Conservation (phyloP, 2,888 invertebrate genomes). For the Sinotaia quadrata region DNA sequence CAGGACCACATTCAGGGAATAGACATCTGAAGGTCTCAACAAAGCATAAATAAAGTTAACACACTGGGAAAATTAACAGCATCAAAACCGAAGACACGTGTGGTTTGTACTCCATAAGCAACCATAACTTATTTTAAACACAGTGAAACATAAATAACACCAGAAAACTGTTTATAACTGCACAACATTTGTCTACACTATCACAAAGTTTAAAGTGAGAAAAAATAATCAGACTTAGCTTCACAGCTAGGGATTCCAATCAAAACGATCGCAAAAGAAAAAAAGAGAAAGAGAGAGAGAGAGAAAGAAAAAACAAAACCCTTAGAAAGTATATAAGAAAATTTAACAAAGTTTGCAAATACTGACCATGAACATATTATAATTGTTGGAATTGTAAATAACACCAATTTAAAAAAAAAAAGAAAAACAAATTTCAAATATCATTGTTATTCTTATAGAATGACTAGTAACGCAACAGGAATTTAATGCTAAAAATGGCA, state of each 20-base stretch:
- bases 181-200: conserved; percentile 10
- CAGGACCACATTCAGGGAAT: conserved; percentile 2
- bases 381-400: no score
- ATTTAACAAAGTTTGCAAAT: neutral
- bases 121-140: neutral
- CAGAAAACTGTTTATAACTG: neutral
- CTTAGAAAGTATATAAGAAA: no score
- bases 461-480: no score
- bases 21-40: neutral
- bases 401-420: no score
- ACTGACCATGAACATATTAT: no score
- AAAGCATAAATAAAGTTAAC: conserved; percentile 16
- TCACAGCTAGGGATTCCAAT: neutral
- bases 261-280: no score
- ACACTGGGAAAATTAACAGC: neutral
- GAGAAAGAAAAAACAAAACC: no score
- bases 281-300: no score
- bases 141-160: conserved; percentile 10
- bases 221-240: neutral
- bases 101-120: conserved; percentile 9
- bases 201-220: neutral
- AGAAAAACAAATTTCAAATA: no score
- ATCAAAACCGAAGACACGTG: neutral
- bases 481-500: no score
- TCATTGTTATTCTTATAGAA: no score